These are phyloP conservation scores for Mythimna pallens DNA, from an alignment of 2,888 invertebrate species.

Conservation along the genomic window DNA sequence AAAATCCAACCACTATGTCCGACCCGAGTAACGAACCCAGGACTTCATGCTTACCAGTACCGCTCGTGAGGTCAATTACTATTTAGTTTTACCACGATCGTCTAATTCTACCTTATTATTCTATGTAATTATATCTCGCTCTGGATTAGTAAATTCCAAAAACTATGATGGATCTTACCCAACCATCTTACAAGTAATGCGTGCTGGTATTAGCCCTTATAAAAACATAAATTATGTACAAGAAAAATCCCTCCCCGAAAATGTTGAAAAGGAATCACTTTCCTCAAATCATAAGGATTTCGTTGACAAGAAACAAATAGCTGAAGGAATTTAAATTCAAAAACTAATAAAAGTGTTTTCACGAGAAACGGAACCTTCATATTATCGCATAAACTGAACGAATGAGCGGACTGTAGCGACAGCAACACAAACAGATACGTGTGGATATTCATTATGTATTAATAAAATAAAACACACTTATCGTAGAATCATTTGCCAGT, in stretches of 20 bases:
- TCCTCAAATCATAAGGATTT: slow-evolving; percentile 55
- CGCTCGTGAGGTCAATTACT: no score
- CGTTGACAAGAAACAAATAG: slow-evolving; percentile 66
- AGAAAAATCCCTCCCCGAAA: slow-evolving; percentile 8
- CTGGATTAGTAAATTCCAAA: no score
- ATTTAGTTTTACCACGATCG: no score
- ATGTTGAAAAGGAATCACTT: slow-evolving; percentile 33
- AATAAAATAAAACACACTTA: neutral
- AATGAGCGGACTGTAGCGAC: slow-evolving; percentile 62
- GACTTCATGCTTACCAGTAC: no score
- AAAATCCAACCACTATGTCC: no score
- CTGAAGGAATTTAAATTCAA: slow-evolving; percentile 67
- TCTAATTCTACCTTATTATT: no score
- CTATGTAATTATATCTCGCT: no score
- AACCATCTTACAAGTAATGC: neutral
- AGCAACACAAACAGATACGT: slow-evolving; percentile 45
- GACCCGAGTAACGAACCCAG: no score
- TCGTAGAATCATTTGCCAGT: no score
- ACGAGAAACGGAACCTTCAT: slow-evolving; percentile 68
- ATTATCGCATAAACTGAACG: slow-evolving; percentile 75
- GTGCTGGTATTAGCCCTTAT: no score
- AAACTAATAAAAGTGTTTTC: slow-evolving; percentile 72
- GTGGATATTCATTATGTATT: neutral
- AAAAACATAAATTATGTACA: slow-evolving; percentile 4
- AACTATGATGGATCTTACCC: no score